Percentiles rank a stretch among this genome's conserved stretches.
Conservation (phyloP, 1,140 invertebrate species). For the Drosophila pandora region DNA sequence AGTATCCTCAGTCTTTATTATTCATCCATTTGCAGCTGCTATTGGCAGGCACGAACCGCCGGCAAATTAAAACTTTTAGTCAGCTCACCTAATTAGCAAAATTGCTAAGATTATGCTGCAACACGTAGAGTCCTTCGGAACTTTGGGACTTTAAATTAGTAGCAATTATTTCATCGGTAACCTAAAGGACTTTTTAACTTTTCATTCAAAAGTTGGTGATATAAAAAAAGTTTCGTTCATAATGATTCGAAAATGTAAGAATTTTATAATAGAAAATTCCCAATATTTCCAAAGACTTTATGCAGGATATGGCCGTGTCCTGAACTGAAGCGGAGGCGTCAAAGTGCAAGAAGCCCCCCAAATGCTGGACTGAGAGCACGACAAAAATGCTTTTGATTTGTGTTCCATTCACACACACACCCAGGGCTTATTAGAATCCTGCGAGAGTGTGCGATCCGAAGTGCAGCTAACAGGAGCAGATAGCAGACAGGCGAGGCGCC, state of each 20-base stretch:
- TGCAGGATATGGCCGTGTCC: constrained; percentile 36
- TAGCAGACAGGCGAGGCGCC: constrained; percentile 30
- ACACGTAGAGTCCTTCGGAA: neutral
- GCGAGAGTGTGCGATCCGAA: constrained; percentile 33
- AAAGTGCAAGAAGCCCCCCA: constrained; percentile 6
- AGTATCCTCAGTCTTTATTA: constrained; percentile 14
- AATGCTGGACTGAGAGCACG: constrained; percentile 23
- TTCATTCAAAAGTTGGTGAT: too few relatives aligned
- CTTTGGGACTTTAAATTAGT: neutral
- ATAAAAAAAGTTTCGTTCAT: too few relatives aligned
- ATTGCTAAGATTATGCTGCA: neutral
- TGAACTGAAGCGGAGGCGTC: constrained; percentile 11
- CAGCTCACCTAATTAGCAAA: constrained; percentile 47
- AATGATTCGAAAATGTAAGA: too few relatives aligned
- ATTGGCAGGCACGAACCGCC: neutral
- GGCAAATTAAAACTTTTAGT: constrained; percentile 53
- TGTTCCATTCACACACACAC: constrained; percentile 21
- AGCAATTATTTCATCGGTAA: neutral
- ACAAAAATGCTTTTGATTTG: constrained; percentile 49
- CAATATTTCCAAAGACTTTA: constrained; percentile 35
- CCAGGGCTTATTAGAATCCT: constrained; percentile 46
- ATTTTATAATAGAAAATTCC: constrained; percentile 12
- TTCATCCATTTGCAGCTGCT: constrained; percentile 20
- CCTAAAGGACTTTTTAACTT: neutral
- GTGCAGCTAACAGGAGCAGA: constrained; percentile 41